phyloP scores from a whole-genome alignment of 1,140 invertebrate genomes.

The Brachionus koreanus region DNA sequence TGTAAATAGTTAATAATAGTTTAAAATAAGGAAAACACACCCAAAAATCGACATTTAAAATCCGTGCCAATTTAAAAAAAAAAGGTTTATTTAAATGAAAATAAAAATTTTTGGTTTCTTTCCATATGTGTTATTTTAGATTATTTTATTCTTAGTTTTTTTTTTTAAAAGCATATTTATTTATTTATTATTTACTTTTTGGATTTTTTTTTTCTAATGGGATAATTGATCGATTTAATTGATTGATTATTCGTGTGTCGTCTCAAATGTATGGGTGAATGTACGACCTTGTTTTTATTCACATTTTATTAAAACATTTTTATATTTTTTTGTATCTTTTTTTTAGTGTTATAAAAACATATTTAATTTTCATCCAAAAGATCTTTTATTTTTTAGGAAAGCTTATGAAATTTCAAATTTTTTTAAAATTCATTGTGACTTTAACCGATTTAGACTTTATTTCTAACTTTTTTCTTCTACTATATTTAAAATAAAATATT shows the following conservation, averaged over 20 bases:
- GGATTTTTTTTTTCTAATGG: background rate
- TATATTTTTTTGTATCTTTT: constrained; percentile 9
- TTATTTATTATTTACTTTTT: background rate
- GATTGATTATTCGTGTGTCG: constrained; percentile 7
- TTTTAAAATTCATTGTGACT: background rate
- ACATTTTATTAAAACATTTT: background rate
- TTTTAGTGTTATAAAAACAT: constrained; percentile 2
- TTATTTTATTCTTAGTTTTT: background rate
- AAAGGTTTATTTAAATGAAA: constrained; percentile 28
- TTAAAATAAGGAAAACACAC: background rate
- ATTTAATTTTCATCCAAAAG: background rate
- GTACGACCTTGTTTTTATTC: background rate
- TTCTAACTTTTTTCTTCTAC: background rate
- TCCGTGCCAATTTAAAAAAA: background rate
- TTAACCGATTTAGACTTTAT: background rate
- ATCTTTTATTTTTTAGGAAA: background rate
- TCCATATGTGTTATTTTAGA: background rate
- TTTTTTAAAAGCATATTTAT: background rate
- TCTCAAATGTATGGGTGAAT: background rate
- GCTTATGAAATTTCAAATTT: background rate
- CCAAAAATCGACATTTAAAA: constrained; percentile 7
- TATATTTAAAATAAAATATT: background rate
- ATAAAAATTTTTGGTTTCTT: constrained; percentile 18
- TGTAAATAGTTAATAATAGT: background rate
- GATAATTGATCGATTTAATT: constrained; percentile 14